Percentiles rank a stretch among this genome's conserved stretches.
These are phyloP conservation scores for Apamea crenata DNA, from an alignment of 2,888 invertebrate genomes.

Conservation along the genomic window DNA sequence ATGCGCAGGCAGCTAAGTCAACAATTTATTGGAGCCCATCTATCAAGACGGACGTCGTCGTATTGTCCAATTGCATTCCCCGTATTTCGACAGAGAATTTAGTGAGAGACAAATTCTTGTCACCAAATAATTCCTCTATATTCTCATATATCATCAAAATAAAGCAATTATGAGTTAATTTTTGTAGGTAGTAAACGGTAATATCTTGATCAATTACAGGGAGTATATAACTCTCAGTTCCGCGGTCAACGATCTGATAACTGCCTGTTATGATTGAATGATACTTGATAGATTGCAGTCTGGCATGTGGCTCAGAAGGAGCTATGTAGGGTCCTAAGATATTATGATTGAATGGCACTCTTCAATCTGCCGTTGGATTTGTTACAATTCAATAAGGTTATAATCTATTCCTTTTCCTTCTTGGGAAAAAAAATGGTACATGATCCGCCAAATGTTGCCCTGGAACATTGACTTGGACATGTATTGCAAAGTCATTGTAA, in stretches of 20 bases:
- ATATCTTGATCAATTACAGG: slow-evolving; percentile 10
- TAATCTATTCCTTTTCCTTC: too few relatives aligned
- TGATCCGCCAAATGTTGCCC: background rate
- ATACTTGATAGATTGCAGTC: slow-evolving; percentile 32
- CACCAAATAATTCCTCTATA: slow-evolving; percentile 37
- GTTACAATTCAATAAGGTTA: background rate
- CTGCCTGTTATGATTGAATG: slow-evolving; percentile 56
- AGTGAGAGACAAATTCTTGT: slow-evolving; percentile 69
- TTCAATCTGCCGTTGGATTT: background rate
- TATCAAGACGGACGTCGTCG: slow-evolving; percentile 79
- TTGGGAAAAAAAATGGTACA: background rate
- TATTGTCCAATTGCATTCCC: slow-evolving; percentile 86
- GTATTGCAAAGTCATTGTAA: slow-evolving; percentile 1
- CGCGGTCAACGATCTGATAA: slow-evolving; percentile 56
- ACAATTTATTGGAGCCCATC: slow-evolving; percentile 85
- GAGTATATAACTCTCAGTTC: slow-evolving; percentile 32
- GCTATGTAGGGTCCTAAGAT: background rate
- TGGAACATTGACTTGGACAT: background rate
- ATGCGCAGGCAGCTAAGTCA: slow-evolving; percentile 73
- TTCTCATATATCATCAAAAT: slow-evolving; percentile 23
- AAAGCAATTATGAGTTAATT: slow-evolving; percentile 9
- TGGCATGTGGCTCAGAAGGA: slow-evolving; percentile 30
- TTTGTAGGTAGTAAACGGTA: background rate
- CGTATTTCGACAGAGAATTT: slow-evolving; percentile 75
- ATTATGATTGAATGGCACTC: background rate